phyloP scores from a whole-genome alignment of 2,888 invertebrate species.

The Metopia argyrocephala region DNA sequence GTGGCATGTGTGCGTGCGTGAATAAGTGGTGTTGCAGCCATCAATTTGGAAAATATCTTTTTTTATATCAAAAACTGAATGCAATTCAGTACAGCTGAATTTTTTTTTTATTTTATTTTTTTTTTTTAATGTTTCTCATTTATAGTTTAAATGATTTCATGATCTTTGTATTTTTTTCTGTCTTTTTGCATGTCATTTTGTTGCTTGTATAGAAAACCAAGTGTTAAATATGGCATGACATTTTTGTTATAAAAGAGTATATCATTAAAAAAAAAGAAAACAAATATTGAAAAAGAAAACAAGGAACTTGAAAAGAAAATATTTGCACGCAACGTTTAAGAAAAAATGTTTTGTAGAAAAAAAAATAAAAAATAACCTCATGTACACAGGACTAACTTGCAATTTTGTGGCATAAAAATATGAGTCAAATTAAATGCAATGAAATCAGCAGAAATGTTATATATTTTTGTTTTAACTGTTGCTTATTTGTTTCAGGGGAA shows the following conservation, averaged over 20 bases:
- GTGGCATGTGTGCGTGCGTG: slow-evolving; percentile 59
- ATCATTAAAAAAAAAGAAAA: not conserved
- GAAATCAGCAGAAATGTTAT: slow-evolving; percentile 47
- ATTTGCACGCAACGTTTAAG: slow-evolving; percentile 55
- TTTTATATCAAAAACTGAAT: slow-evolving; percentile 26
- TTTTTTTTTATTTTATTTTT: not conserved
- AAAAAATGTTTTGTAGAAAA: slow-evolving; percentile 23
- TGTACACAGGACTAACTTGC: slow-evolving; percentile 7
- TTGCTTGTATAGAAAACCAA: slow-evolving; percentile 47
- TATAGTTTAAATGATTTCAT: slow-evolving; percentile 53
- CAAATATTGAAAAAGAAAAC: not conserved
- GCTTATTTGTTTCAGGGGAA: not conserved
- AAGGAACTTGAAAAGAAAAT: slow-evolving; percentile 33
- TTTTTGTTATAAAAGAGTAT: slow-evolving; percentile 43
- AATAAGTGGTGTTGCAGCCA: slow-evolving; percentile 52
- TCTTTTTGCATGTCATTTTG: slow-evolving; percentile 52
- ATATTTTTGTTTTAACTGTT: not conserved
- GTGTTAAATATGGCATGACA: slow-evolving; percentile 64
- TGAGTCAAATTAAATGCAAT: slow-evolving; percentile 55
- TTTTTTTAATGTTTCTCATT: slow-evolving; percentile 4
- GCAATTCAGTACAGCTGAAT: slow-evolving; percentile 19
- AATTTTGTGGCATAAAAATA: slow-evolving; percentile 36
- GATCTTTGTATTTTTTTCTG: slow-evolving; percentile 37
- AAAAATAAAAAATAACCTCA: too few species aligned
- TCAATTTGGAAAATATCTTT: slow-evolving; percentile 54